These are phyloP conservation scores for Dryocosmus kuriphilus DNA, from an alignment of 2,888 invertebrate genomes.

Conservation along the genomic window DNA sequence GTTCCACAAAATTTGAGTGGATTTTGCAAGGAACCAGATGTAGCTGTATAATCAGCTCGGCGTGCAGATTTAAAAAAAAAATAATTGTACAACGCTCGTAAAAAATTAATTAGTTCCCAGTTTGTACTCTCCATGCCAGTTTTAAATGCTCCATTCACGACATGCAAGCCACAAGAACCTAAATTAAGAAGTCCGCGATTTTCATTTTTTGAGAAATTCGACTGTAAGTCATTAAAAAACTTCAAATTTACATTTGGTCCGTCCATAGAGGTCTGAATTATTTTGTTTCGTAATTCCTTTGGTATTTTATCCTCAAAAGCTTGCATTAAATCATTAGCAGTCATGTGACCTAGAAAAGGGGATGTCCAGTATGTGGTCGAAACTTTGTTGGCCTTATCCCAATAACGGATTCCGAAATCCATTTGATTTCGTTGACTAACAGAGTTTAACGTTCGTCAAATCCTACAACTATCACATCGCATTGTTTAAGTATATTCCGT, in stretches of 20 bases:
- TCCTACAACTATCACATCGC: no score
- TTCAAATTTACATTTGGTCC: no score
- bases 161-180: constrained; percentile 64
- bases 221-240: no score
- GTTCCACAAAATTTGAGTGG: constrained; percentile 62
- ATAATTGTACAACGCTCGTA: constrained; percentile 59
- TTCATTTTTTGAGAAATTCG: constrained; percentile 8
- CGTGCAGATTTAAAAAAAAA: constrained; percentile 64
- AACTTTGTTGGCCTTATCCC: no score
- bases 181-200: constrained; percentile 55
- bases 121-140: constrained; percentile 55
- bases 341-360: neutral
- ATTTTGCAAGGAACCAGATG: constrained; percentile 51
- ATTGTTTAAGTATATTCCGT: no score
- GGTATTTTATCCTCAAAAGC: no score
- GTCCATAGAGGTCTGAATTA: neutral
- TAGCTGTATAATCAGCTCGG: constrained; percentile 57
- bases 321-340: no score
- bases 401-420: no score
- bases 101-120: constrained; percentile 56
- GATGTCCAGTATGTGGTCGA: neutral
- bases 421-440: no score
- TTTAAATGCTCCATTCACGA: constrained; percentile 62
- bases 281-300: no score
- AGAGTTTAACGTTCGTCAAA: no score